Evolutionary conservation across 2,113 vertebrate species (phyloP).

Genomic region (Trachemys scripta): DNA sequence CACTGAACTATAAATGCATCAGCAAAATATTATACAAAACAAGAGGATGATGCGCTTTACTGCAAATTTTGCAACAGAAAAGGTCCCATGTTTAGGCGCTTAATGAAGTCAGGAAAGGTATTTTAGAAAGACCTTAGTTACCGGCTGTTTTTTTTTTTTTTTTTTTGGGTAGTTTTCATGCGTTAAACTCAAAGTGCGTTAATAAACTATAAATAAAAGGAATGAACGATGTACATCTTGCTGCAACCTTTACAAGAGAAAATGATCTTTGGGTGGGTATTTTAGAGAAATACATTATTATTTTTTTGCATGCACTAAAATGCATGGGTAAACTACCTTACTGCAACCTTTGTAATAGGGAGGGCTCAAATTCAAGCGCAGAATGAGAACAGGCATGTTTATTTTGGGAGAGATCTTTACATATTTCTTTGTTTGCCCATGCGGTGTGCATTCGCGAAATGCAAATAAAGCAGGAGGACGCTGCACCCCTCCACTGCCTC

Average conservation of each 20-base stretch:
- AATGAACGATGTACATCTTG: neutral
- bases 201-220: neutral
- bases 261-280: rapidly evolving
- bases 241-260: neutral
- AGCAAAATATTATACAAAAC: neutral
- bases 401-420: neutral
- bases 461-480: neutral
- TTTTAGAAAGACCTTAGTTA: neutral
- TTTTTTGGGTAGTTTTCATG: neutral
- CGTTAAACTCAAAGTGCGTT: neutral
- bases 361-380: neutral
- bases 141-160: too few species aligned
- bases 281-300: neutral
- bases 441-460: neutral
- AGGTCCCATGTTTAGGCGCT: neutral
- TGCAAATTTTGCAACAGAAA: neutral
- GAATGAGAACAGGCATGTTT: neutral
- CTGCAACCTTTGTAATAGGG: neutral
- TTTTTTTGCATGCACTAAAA: neutral
- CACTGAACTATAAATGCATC: neutral
- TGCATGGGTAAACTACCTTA: neutral
- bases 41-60: neutral
- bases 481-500: neutral
- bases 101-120: neutral
- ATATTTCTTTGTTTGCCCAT: neutral